phyloP scores from a whole-genome alignment of 2,797 vertebrate genomes.

The Brachyrhaphis roseni region DNA sequence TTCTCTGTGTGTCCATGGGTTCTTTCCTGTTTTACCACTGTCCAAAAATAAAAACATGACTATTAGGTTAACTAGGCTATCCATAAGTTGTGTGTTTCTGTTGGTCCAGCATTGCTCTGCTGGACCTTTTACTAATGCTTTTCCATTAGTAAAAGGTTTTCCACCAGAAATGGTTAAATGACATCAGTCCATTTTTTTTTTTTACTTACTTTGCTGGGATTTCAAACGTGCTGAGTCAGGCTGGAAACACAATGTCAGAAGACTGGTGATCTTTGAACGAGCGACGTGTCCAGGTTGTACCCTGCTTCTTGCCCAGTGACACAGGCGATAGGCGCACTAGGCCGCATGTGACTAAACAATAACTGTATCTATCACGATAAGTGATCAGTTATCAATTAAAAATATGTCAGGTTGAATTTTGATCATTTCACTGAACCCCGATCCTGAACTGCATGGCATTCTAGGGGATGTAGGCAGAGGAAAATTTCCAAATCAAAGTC shows the following conservation, averaged over 20 bases:
- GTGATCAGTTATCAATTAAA: too few species aligned
- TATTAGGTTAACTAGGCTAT: not conserved
- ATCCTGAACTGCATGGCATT: too few species aligned
- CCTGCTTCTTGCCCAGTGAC: not conserved
- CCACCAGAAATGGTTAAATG: not conserved
- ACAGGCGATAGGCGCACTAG: not conserved
- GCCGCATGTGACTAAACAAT: not conserved
- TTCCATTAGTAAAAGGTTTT: not conserved
- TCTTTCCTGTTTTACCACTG: not conserved
- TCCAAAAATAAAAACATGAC: not conserved
- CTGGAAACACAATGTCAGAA: not conserved
- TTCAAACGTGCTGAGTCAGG: not conserved
- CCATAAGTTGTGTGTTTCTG: not conserved
- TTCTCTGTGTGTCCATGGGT: not conserved
- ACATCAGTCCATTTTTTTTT: not conserved
- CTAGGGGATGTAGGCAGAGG: too few species aligned
- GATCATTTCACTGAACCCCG: too few species aligned
- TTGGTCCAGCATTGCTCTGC: not conserved
- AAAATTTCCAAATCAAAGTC: too few species aligned
- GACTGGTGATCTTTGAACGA: not conserved
- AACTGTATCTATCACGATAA: too few species aligned
- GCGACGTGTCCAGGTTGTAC: too few species aligned
- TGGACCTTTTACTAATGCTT: too few species aligned
- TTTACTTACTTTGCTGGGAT: not conserved
- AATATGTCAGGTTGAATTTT: too few species aligned